Percentiles rank a stretch among this genome's conserved stretches.
Evolutionary conservation across 2,113 vertebrate genomes (phyloP).

Genomic region (Rhodinocichla rosea): DNA sequence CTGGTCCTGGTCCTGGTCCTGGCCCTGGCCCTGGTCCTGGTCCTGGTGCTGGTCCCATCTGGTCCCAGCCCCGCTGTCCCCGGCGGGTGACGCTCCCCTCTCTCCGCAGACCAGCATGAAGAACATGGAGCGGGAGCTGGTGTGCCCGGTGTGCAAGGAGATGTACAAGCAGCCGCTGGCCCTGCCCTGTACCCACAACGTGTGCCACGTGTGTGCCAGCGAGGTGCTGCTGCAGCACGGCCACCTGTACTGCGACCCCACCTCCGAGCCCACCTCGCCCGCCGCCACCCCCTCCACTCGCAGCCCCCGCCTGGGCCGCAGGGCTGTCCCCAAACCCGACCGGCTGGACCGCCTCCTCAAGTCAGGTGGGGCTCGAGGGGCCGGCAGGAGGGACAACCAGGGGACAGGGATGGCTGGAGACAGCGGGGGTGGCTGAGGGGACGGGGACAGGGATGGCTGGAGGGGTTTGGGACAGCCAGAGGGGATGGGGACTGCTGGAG

Average conservation of each 20-base stretch:
- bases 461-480: no score
- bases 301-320: slow-evolving; percentile 85
- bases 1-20: neutral
- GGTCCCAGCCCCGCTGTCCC: fast-evolving
- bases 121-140: slow-evolving; percentile 93
- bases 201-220: slow-evolving; percentile 91
- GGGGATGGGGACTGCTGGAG: neutral
- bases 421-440: neutral
- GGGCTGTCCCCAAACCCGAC: slow-evolving; percentile 83
- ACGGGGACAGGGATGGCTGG: neutral
- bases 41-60: neutral
- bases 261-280: slow-evolving; percentile 88
- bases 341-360: slow-evolving; percentile 88
- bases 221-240: slow-evolving; percentile 92
- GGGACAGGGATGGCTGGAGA: neutral
- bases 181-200: slow-evolving; percentile 90
- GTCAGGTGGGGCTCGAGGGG: slow-evolving; percentile 67
- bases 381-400: fast-evolving
- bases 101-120: slow-evolving; percentile 91
- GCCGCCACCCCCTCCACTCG: slow-evolving; percentile 87
- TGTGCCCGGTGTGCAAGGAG: slow-evolving; percentile 91
- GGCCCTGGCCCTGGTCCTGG: no score
- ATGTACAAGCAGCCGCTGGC: slow-evolving; percentile 95
- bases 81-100: neutral
- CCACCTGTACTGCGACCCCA: slow-evolving; percentile 82